Evolutionary conservation across 1,140 invertebrate species (phyloP).

Genomic region (Grapholita molesta): DNA sequence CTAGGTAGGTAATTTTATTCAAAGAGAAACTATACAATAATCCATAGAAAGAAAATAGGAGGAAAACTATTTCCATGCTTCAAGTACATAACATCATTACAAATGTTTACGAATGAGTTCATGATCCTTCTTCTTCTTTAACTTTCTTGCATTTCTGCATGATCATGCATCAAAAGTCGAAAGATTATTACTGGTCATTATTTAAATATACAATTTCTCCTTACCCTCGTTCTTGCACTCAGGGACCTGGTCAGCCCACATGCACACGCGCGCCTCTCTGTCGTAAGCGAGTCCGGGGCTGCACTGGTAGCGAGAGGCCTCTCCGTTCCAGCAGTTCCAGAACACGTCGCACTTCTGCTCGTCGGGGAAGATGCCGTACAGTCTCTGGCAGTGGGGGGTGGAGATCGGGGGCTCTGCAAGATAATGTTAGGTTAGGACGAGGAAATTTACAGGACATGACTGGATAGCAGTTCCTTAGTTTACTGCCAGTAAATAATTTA

Average conservation of each 20-base stretch:
- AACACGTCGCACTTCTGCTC: slow-evolving; percentile 93
- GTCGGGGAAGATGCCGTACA: slow-evolving; percentile 96
- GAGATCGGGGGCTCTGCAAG: slow-evolving; percentile 88
- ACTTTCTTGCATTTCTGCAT: no score
- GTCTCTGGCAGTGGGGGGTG: slow-evolving; percentile 89
- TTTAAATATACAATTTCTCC: slow-evolving; percentile 18
- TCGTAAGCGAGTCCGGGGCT: slow-evolving; percentile 96
- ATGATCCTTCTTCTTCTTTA: no score
- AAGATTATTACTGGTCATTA: no score
- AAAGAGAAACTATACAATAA: no score
- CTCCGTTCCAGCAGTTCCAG: slow-evolving; percentile 98
- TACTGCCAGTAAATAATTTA: no score
- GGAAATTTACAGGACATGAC: slow-evolving; percentile 8
- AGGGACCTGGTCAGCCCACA: slow-evolving; percentile 96
- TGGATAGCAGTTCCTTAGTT: slow-evolving; percentile 9
- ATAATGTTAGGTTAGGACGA: slow-evolving; percentile 9
- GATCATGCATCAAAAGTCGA: no score
- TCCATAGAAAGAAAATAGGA: no score
- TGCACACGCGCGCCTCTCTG: slow-evolving; percentile 93
- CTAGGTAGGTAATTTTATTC: neutral
- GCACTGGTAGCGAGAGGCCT: slow-evolving; percentile 95
- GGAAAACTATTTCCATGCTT: no score
- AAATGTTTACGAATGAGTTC: no score
- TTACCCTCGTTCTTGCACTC: slow-evolving; percentile 93
- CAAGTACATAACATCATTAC: no score